Base-by-base conservation (phyloP, 1,140 invertebrate species). In the Brachionus rubens region DNA sequence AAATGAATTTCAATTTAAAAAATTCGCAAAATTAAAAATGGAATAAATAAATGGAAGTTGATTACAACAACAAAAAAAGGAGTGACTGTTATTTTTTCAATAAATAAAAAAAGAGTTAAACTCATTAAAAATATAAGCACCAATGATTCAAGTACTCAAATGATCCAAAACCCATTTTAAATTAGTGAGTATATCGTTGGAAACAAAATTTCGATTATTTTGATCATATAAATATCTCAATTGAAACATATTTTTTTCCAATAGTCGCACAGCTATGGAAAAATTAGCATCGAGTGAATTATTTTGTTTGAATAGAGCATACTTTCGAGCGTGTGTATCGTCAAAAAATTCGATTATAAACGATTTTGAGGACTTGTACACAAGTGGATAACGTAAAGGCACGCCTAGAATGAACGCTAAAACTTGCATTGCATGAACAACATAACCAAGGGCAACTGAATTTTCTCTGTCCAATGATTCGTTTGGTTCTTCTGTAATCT, bases 111-210 rank as follows among this genome's bases (percentile, higher is more conserved):
- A n/a, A n/a, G n/a, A n/a, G n/a, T n/a, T n/a, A n/a, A n/a, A n/a
- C n/a, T n/a, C n/a, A n/a, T n/a, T n/a, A n/a, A n/a, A n/a, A n/a
- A n/a, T n/a, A n/a, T n/a, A n/a, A n/a, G n/a, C n/a, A n/a, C n/a
- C n/a, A n/a, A n/a, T n/a, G n/a, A n/a, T n/a, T n/a, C n/a, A n/a
- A n/a, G n/a, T n/a, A n/a, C n/a, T 56, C 19, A 72, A 30, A 48
- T 52, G 33, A 19, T 72, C 46, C 28, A 72, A 72, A 10, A 72
- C 21, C 68, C 43, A 72, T 48, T 50, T 72, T 40, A 72, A 41
- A 50, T 72, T 47, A 40, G 43, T 41, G 0, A 72, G 46, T 1
- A 48, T 30, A 30, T 70, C 65, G 12, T 70, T 28, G 21, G 10
- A 26, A n/a, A 33, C 21, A 33, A 21, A 36, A n/a, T 19, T 36